phyloP scores from a whole-genome alignment of 2,113 vertebrate species.

The Agapornis roseicollis region DNA sequence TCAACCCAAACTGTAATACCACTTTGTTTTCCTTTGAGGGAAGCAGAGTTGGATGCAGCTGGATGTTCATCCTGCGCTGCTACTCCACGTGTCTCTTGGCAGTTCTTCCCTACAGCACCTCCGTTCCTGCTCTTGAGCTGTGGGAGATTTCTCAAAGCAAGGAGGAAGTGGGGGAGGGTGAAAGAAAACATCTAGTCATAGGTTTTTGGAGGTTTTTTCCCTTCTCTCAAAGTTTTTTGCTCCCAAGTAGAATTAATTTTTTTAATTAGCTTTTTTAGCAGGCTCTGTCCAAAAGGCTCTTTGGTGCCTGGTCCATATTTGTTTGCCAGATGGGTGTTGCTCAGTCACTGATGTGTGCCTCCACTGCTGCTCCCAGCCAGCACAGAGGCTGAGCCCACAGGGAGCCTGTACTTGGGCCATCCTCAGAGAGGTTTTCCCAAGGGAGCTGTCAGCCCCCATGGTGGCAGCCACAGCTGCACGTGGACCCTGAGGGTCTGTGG shows the following conservation, averaged over 20 bases:
- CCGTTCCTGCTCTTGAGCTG: neutral
- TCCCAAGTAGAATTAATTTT: neutral
- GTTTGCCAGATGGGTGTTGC: neutral
- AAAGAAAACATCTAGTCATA: neutral
- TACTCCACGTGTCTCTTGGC: neutral
- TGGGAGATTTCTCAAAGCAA: neutral
- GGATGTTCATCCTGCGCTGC: neutral
- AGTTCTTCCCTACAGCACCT: neutral
- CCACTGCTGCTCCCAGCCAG: rapidly evolving
- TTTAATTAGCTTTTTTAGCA: no score
- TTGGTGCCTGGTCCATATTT: neutral
- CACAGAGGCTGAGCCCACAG: neutral
- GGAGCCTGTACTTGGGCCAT: rapidly evolving
- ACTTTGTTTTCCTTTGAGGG: neutral
- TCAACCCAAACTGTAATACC: neutral
- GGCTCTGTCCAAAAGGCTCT: neutral
- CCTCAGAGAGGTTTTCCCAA: rapidly evolving
- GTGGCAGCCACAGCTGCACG: rapidly evolving
- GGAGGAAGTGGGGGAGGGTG: neutral
- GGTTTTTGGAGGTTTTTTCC: neutral
- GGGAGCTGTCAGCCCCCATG: rapidly evolving
- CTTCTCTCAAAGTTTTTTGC: neutral
- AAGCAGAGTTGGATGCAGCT: neutral
- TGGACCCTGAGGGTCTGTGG: rapidly evolving
- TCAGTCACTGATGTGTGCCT: rapidly evolving